phyloP scores from a whole-genome alignment of 2,797 vertebrate genomes.

The Lophotriccus pileatus region DNA sequence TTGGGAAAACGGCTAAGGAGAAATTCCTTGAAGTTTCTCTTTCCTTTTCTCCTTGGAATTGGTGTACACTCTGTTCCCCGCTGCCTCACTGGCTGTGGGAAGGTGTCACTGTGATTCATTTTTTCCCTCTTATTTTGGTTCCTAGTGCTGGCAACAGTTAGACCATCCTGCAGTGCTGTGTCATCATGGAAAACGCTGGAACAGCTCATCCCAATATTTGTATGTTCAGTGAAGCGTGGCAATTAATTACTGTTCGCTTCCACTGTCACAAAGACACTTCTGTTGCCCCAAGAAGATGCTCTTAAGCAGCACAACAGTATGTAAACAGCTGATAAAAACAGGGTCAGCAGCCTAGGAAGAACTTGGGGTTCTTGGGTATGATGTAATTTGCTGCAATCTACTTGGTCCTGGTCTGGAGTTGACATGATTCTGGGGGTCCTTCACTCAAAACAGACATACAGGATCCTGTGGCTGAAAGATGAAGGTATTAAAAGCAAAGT shows the following conservation, averaged over 20 bases:
- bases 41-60: background rate
- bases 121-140: background rate
- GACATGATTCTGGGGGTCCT: background rate
- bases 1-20: background rate
- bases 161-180: fast-evolving
- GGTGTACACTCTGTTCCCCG: background rate
- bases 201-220: background rate
- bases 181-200: background rate
- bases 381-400: background rate
- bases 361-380: background rate
- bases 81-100: background rate
- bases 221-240: background rate
- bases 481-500: background rate
- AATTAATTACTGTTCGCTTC: background rate
- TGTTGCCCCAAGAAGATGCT: background rate
- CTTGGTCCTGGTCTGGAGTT: background rate
- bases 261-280: background rate
- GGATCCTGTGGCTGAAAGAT: background rate
- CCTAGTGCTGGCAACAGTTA: background rate
- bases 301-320: background rate
- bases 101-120: background rate
- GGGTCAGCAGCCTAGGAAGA: background rate
- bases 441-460: background rate
- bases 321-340: background rate
- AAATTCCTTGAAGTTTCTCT: background rate